Evolutionary conservation across 2,888 invertebrate genomes (phyloP).

Genomic region (Lycia hirtaria): DNA sequence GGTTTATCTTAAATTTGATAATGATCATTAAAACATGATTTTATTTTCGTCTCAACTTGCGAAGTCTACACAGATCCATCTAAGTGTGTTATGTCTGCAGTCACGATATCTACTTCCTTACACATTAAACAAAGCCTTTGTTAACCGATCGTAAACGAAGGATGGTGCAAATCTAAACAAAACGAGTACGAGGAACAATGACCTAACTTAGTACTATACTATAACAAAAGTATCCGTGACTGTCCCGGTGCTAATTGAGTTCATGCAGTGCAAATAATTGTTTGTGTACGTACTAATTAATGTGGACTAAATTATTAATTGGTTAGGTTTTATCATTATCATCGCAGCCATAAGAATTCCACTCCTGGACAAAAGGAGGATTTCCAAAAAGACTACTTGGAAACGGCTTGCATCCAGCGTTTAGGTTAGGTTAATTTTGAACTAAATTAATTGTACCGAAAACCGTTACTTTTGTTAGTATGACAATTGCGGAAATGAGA

Average conservation of each 20-base stretch:
- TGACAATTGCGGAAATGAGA: no score
- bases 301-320: no score
- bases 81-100: background rate
- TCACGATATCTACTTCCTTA: conserved; percentile 2
- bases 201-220: background rate
- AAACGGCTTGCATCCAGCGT: no score
- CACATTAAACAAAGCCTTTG: conserved; percentile 19
- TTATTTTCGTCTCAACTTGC: background rate
- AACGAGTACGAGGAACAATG: conserved; percentile 9
- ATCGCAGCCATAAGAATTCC: no score
- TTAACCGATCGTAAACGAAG: conserved; percentile 15
- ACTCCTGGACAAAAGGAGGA: no score
- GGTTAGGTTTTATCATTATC: no score
- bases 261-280: conserved; percentile 1
- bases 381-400: no score
- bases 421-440: no score
- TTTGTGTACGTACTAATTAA: no score
- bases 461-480: no score
- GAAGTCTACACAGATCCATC: background rate
- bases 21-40: background rate
- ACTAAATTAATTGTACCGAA: no score
- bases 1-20: no score
- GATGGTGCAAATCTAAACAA: conserved; percentile 14
- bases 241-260: conserved; percentile 4
- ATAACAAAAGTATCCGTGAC: background rate